Evolutionary conservation across 2,888 invertebrate species (phyloP).

Genomic region (Ophonus ardosiacus): DNA sequence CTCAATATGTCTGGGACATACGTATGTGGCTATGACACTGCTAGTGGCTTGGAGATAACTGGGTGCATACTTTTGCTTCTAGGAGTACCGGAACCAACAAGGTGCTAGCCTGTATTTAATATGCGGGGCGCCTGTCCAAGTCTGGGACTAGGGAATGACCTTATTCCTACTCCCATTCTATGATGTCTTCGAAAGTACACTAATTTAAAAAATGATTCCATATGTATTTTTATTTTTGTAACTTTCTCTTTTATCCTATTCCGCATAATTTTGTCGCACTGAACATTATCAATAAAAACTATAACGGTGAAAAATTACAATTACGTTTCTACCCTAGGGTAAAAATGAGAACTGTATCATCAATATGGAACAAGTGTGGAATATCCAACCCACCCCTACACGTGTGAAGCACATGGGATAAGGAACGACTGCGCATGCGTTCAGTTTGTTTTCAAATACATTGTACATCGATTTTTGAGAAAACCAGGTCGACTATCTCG

Average conservation of each 20-base stretch:
- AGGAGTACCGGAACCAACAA: too few relatives aligned
- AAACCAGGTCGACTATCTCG: constrained; percentile 40
- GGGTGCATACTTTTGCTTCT: too few relatives aligned
- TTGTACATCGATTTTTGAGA: constrained; percentile 55
- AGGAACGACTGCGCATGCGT: constrained; percentile 4
- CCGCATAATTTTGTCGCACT: neutral
- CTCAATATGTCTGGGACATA: too few relatives aligned
- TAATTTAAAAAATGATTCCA: too few relatives aligned
- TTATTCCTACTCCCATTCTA: too few relatives aligned
- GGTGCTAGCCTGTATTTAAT: too few relatives aligned
- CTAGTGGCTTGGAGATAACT: too few relatives aligned
- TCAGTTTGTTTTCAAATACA: constrained; percentile 52
- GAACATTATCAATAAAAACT: neutral
- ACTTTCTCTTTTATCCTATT: neutral
- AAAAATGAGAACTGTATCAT: constrained; percentile 23
- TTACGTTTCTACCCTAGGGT: neutral
- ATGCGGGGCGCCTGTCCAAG: too few relatives aligned
- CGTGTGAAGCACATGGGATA: constrained; percentile 10
- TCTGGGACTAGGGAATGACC: too few relatives aligned
- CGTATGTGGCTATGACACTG: too few relatives aligned
- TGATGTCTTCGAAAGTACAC: too few relatives aligned
- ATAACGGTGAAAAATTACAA: neutral
- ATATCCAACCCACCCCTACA: neutral
- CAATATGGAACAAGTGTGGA: constrained; percentile 14
- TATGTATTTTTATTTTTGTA: too few relatives aligned